Conservation (phyloP, 2,888 invertebrate species). For the Luperina testacea region DNA sequence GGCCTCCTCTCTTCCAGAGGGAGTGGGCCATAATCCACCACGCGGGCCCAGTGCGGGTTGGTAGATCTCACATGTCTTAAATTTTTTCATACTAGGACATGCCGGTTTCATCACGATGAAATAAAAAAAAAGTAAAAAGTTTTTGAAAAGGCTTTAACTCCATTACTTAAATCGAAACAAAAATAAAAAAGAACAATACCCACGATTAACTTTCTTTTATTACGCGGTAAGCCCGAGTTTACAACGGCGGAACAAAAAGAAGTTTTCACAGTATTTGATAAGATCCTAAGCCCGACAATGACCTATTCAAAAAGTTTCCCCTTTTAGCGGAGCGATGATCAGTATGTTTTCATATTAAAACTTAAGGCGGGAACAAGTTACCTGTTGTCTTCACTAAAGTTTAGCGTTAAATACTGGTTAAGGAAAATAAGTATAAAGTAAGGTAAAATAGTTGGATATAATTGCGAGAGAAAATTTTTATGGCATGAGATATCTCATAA, state of each 20-base stretch:
- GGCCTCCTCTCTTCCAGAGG: too few species aligned
- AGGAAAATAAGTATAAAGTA: constrained; percentile 66
- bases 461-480: constrained; percentile 40
- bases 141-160: constrained; percentile 1
- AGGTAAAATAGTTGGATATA: constrained; percentile 58
- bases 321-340: constrained; percentile 53
- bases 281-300: constrained; percentile 50
- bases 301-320: constrained; percentile 59
- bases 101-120: too few species aligned
- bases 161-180: neutral
- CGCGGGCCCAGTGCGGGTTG: too few species aligned
- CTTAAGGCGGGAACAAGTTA: constrained; percentile 53
- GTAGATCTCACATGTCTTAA: too few species aligned
- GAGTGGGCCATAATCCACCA: too few species aligned
- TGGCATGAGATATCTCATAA: neutral
- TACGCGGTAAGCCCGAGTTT: constrained; percentile 41
- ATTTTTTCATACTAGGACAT: too few species aligned
- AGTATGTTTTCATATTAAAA: constrained; percentile 62
- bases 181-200: neutral
- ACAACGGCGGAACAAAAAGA: constrained; percentile 51
- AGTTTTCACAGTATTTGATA: constrained; percentile 61
- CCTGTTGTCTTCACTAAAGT: constrained; percentile 60
- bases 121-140: too few species aligned
- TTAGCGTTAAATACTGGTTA: constrained; percentile 62
- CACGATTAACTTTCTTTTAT: constrained; percentile 48